Percentiles rank a stretch among this genome's conserved stretches.
Conservation (phyloP, 2,888 invertebrate genomes). For the Callyntrura guangdongensis region DNA sequence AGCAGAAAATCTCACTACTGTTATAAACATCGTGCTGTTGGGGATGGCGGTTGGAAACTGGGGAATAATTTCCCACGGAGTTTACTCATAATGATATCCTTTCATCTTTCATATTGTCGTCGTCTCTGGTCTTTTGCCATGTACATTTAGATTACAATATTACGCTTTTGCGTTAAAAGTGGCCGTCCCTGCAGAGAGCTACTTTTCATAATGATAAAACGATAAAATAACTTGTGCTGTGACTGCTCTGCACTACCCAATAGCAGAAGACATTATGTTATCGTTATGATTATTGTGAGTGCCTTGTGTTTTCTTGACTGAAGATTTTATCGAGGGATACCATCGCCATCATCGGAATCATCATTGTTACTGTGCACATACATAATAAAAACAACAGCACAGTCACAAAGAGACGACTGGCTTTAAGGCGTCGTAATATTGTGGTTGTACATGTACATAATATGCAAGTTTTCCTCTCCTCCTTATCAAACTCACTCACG, state of each 20-base stretch:
- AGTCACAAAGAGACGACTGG: slow-evolving; percentile 35
- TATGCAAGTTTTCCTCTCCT: neutral
- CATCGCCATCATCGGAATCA: neutral
- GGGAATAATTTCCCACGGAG: slow-evolving; percentile 68
- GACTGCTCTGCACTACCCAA: neutral
- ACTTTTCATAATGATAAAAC: slow-evolving; percentile 61
- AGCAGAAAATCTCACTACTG: neutral
- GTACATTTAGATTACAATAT: slow-evolving; percentile 13
- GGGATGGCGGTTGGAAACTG: slow-evolving; percentile 68
- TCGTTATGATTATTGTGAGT: slow-evolving; percentile 52
- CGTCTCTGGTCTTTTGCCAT: neutral
- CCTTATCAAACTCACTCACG: slow-evolving; percentile 52
- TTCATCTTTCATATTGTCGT: slow-evolving; percentile 39
- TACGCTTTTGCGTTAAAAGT: neutral
- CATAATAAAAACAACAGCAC: neutral
- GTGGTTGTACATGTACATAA: neutral
- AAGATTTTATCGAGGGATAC: slow-evolving; percentile 57
- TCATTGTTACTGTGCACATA: slow-evolving; percentile 30
- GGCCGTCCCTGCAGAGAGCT: slow-evolving; percentile 1
- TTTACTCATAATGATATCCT: slow-evolving; percentile 57
- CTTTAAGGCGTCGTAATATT: neutral
- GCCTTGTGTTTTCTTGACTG: slow-evolving; percentile 56
- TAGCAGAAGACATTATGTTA: slow-evolving; percentile 33
- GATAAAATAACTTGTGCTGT: neutral
- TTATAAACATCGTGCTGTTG: slow-evolving; percentile 8